Base-by-base conservation (phyloP, 2,797 vertebrate genomes). In the Sarcophilus harrisii region DNA sequence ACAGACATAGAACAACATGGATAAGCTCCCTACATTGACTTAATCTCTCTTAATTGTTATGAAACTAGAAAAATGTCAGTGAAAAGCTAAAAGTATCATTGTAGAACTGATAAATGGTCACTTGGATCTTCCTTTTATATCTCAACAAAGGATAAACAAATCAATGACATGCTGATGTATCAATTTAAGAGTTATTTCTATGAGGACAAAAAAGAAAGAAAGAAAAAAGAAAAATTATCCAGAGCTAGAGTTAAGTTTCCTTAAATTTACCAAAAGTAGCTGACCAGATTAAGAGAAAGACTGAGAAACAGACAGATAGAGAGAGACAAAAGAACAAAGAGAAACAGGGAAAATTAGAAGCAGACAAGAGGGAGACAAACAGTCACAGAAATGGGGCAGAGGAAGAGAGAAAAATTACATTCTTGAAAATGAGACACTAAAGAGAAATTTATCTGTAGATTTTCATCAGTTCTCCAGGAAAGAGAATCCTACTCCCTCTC, bases 161-260 rank as follows among this genome's bases (percentile, higher is more conserved):
- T 11, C n/a, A 81, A 38, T 73, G 32, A 21, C n/a, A 73, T 81
- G 18, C 2, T 38, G n/a, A 92, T 29, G 49, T 94, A 94, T 49
- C 89, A 45, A 59, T 38, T 94, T 24, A 1, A 89, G 91, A 60
- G 10, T 91, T 52, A 92, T 45, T 90, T 92, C 38, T 59, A 21
- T 13, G 1, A 92, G 94, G 93, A 28, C 16, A 92, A 57, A 90
- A 90, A 93, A 11, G 91, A 52, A 52, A 4, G 9, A 54, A 55
- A 55, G 54, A 55, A 18, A 57, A 91, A 32, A 54, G 57, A 91
- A 93, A 93, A 95, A 1, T 90, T 92, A 89, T 54, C 91, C 58
- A 93, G 6, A 38, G n/a, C 92, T 94, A 90, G 92, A 96, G 95
- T 58, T 95, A 90, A 90, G 54, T 27, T 73, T 93, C 14, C 73